phyloP scores from a whole-genome alignment of 92 coral and sea anemone species.

The Paramuricea clavata region DNA sequence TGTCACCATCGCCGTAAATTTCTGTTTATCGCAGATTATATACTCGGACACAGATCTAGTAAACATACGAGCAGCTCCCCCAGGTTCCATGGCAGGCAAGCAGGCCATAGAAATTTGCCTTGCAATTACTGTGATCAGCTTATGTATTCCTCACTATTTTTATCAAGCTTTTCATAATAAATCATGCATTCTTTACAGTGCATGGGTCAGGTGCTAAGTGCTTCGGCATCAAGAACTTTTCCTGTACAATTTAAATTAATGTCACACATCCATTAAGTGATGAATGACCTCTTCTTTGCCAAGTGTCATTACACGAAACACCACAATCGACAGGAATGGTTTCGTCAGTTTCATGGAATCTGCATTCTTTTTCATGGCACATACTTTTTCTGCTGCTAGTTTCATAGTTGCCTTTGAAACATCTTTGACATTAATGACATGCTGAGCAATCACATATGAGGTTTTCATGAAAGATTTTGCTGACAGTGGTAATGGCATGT shows the following conservation, averaged over 20 bases:
- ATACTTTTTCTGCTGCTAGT: too few relatives aligned
- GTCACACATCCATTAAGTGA: neutral
- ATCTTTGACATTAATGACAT: too few relatives aligned
- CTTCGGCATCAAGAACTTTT: neutral
- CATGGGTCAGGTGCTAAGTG: neutral
- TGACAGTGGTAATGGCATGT: too few relatives aligned
- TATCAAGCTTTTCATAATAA: neutral
- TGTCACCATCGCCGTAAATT: slow-evolving; percentile 47
- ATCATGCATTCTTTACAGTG: neutral
- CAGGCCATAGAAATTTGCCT: slow-evolving; percentile 17
- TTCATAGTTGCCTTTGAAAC: too few relatives aligned
- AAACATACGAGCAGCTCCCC: slow-evolving; percentile 36
- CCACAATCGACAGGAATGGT: neutral
- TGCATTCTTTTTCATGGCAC: too few relatives aligned
- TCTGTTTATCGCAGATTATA: slow-evolving; percentile 25
- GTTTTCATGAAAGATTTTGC: too few relatives aligned
- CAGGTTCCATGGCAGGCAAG: slow-evolving; percentile 45
- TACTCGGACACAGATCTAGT: slow-evolving; percentile 17
- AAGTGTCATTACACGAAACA: neutral
- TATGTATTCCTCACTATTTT: neutral
- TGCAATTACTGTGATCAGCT: neutral
- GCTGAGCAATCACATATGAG: too few relatives aligned
- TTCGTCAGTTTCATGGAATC: too few relatives aligned
- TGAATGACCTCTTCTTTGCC: neutral
- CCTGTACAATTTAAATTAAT: neutral